These are phyloP conservation scores for Temnothorax ravouxi DNA, from an alignment of 2,888 invertebrate genomes.

Conservation along the genomic window DNA sequence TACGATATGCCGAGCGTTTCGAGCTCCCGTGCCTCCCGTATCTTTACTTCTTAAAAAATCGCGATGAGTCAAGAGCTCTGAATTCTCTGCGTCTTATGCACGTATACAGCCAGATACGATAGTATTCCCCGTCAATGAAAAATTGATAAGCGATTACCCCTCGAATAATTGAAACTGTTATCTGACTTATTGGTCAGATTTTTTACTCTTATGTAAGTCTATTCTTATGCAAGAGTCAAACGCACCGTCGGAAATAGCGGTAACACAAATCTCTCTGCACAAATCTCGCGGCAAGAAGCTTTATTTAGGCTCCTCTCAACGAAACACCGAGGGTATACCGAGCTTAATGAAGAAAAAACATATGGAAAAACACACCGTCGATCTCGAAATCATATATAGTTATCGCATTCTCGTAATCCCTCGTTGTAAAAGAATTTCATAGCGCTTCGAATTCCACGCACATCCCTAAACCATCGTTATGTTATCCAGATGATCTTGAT, in stretches of 20 bases:
- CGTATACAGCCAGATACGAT: not conserved
- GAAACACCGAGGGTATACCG: not conserved
- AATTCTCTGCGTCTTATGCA: no score
- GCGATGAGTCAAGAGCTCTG: not conserved
- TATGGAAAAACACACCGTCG: no score
- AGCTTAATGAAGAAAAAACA: not conserved
- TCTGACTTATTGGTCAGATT: not conserved
- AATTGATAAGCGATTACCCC: not conserved
- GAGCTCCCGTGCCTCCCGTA: not conserved
- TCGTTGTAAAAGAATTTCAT: not conserved
- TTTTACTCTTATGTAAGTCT: not conserved
- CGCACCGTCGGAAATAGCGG: not conserved
- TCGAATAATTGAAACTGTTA: not conserved
- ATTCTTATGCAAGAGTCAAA: constrained; percentile 13
- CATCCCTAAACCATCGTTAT: constrained; percentile 2
- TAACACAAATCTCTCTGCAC: constrained; percentile 14
- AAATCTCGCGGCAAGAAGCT: not conserved
- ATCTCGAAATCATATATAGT: not conserved
- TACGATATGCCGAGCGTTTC: not conserved
- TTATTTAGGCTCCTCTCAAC: not conserved
- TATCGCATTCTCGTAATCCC: not conserved
- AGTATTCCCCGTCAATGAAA: not conserved
- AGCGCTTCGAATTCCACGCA: not conserved
- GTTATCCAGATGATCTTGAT: not conserved
- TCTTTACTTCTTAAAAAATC: not conserved